A percentile compares a stretch with the other conserved stretches of the same genome.
phyloP scores from a whole-genome alignment of 1,140 invertebrate species.

The Teleogryllus occipitalis region DNA sequence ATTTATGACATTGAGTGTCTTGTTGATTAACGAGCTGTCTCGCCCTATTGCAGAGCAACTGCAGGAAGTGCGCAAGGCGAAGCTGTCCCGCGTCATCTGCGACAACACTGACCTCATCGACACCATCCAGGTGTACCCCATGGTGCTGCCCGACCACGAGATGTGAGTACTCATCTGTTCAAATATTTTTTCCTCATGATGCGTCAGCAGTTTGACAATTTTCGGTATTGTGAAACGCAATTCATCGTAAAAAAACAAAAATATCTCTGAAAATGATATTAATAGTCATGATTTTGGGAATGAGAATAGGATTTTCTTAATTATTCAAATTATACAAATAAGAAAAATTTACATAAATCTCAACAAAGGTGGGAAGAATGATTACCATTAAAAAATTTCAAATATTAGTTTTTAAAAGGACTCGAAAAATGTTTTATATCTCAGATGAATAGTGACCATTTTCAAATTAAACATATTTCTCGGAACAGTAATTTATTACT shows the following conservation, averaged over 20 bases:
- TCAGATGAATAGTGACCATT: background rate
- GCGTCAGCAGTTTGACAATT: background rate
- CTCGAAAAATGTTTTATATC: background rate
- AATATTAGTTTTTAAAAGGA: background rate
- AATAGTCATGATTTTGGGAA: background rate
- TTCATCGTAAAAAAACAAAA: background rate
- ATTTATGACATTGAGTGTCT: too few relatives aligned
- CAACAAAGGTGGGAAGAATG: background rate
- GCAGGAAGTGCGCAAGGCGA: slow-evolving; percentile 77
- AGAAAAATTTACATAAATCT: background rate
- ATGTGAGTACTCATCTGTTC: slow-evolving; percentile 53
- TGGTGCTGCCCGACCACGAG: slow-evolving; percentile 85
- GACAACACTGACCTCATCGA: slow-evolving; percentile 91
- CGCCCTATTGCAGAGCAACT: slow-evolving; percentile 61
- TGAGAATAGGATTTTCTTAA: background rate
- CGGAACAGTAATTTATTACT: too few relatives aligned
- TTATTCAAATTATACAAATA: background rate
- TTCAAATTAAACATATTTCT: too few relatives aligned
- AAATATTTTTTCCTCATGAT: background rate
- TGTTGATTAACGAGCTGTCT: too few relatives aligned
- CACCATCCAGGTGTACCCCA: slow-evolving; percentile 87
- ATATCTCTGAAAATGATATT: background rate
- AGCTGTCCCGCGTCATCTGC: slow-evolving; percentile 82
- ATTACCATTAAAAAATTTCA: background rate
- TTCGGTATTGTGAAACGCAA: background rate